A percentile compares a stretch with the other conserved stretches of the same genome.
Conservation (phyloP, 2,113 vertebrate genomes). For the Cebus imitator region DNA sequence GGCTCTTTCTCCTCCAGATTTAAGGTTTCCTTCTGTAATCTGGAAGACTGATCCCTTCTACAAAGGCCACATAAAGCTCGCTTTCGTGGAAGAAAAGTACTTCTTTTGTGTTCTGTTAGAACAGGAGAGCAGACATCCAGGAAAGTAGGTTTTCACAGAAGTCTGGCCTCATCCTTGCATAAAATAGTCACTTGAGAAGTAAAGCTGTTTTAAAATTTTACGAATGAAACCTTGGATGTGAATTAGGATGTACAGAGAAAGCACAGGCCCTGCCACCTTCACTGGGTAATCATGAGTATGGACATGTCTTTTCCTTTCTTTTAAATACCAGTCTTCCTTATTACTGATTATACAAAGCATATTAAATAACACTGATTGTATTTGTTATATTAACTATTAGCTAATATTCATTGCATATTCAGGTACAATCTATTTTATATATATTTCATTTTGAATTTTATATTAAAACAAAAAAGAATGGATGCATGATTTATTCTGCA, state of each 20-base stretch:
- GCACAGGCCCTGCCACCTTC: background rate
- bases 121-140: background rate
- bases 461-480: background rate
- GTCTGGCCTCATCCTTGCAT: background rate
- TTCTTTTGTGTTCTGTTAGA: background rate
- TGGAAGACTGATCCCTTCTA: background rate
- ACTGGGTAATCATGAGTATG: background rate
- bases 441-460: background rate
- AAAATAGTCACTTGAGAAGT: background rate
- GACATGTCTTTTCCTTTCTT: background rate
- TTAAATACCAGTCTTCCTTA: background rate
- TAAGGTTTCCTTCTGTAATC: background rate
- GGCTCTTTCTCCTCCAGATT: background rate
- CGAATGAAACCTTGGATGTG: background rate
- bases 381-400: background rate
- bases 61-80: background rate
- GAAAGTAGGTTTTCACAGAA: background rate
- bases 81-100: background rate
- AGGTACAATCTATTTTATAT: background rate
- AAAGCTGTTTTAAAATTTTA: background rate
- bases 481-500: background rate
- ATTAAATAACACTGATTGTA: background rate
- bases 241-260: background rate
- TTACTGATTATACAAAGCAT: background rate
- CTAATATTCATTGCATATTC: background rate